Percentiles rank a stretch among this genome's conserved stretches.
Evolutionary conservation across 2,888 invertebrate species (phyloP).

Genomic region (Coecobrya sp.): DNA sequence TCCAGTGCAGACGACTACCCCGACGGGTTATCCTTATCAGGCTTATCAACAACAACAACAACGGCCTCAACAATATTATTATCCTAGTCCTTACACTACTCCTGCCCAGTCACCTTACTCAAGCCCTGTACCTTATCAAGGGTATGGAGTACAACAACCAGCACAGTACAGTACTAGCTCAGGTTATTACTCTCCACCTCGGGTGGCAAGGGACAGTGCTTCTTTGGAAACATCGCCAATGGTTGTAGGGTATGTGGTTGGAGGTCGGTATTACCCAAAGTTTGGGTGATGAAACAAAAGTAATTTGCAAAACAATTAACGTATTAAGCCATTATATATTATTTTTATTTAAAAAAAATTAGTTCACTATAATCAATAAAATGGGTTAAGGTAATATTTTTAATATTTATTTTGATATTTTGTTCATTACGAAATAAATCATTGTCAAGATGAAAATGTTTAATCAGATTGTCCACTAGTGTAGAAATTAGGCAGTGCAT

Average conservation of each 20-base stretch:
- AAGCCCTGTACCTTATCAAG: no score
- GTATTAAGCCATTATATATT: not conserved
- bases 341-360: not conserved
- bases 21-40: not conserved
- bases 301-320: not conserved
- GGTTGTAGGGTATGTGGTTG: not conserved
- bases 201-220: not conserved
- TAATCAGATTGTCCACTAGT: no score
- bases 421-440: no score
- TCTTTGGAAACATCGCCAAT: not conserved
- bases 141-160: no score
- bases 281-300: not conserved
- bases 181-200: conserved; percentile 3
- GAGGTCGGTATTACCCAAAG: not conserved
- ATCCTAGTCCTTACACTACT: not conserved
- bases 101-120: not conserved
- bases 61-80: no score
- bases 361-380: not conserved
- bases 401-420: no score
- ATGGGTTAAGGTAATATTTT: no score
- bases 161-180: no score
- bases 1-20: not conserved
- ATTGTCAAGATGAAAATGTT: no score
- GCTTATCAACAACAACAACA: not conserved
- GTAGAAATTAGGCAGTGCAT: no score